Evolutionary conservation across 2,113 vertebrate species (phyloP), one percentile per base, ranked within the genome.

Genomic region (Ceyx margarethae): DNA sequence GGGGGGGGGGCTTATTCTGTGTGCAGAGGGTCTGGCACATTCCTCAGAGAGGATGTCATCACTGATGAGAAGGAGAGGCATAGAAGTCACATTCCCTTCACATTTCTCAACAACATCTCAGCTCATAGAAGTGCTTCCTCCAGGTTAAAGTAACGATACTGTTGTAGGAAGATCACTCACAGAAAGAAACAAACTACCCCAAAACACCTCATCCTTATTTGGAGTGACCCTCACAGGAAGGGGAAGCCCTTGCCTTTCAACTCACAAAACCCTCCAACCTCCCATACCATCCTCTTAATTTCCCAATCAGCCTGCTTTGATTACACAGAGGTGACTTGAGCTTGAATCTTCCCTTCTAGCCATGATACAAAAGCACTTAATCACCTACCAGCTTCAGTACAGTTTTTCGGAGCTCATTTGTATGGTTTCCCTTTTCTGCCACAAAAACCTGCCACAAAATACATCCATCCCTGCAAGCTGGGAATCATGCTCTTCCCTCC

Each of bases 241-340:
- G 33, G 12, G 50, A 64, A 68, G 2, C 6, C 33, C 5, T 28
- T 9, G 2, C 23, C 29, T 58, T 68, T 46, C 15, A 37, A 7
- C 15, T n/a, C 40, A 43, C 26, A n/a, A 31, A 78, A 26, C 43
- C 20, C n/a, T 33, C 33, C 61, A 57, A 17, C 17, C 16, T 77
- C 68, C 21, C 11, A 5, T 7, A 29, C 13, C 19, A 64, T 22
- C 26, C n/a, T 48, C 35, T 22, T n/a, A 1, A 45, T 73, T 61
- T 76, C 58, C 58, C 33, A 2, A 5, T 15, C 12, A 33, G 6
- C 12, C 58, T 28, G 18, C 29, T 48, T 40, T 71, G 35, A 53
- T 31, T 23, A 19, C 1, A 1, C 20, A 19, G 35, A 76, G 53
- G 25, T 8, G 16, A 31, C 17, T 26, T 1, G 0, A 50, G 37